These are phyloP conservation scores for Percopsis omiscomaycus DNA, from an alignment of 2,797 vertebrate genomes.

Conservation along the genomic window DNA sequence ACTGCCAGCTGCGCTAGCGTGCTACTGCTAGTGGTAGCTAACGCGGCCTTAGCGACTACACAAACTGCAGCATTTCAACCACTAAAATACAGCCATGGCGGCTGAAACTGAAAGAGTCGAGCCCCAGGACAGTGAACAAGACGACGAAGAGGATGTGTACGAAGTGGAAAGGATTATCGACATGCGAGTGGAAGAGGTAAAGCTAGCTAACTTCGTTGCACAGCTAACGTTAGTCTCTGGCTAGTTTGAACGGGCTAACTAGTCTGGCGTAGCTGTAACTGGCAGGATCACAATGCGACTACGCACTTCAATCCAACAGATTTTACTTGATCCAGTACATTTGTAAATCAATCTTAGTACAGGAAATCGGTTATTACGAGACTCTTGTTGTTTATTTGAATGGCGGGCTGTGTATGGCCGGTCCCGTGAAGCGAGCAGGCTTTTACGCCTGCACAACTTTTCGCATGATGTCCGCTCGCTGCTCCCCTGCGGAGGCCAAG, in stretches of 20 bases:
- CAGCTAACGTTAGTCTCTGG: constrained; percentile 25
- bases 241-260: constrained; percentile 22
- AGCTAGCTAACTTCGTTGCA: constrained; percentile 42
- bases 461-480: constrained; percentile 53
- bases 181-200: constrained; percentile 88
- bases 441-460: constrained; percentile 50
- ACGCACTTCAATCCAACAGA: fast-evolving
- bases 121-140: constrained; percentile 82
- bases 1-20: constrained; percentile 30
- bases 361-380: fast-evolving
- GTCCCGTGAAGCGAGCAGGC: background rate
- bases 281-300: constrained; percentile 25
- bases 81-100: constrained; percentile 48
- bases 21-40: constrained; percentile 1
- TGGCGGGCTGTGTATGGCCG: background rate
- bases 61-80: background rate
- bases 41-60: constrained; percentile 26
- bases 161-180: constrained; percentile 97
- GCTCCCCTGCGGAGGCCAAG: constrained; percentile 61
- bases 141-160: constrained; percentile 87
- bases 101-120: constrained; percentile 64
- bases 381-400: background rate
- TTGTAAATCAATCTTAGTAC: background rate
- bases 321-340: fast-evolving
- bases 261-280: constrained; percentile 40